Base-by-base conservation (phyloP, 2,888 invertebrate species). In the Antheraea yamamai region DNA sequence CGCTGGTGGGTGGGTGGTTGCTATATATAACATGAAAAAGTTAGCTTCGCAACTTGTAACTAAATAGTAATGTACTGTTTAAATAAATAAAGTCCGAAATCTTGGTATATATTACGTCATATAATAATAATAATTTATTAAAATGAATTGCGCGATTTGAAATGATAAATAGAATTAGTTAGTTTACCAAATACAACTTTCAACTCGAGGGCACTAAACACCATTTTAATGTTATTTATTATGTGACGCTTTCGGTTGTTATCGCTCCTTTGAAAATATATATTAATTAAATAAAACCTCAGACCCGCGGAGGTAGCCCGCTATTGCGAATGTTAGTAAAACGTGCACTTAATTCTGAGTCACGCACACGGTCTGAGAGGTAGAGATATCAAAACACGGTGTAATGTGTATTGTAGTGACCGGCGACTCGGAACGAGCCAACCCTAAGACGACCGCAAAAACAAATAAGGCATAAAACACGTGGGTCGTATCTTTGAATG, bases 291-390 rank as follows among this genome's bases (percentile, higher is more conserved):
- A 71, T 75, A 61, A 75, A 61, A 39, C 71, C 35, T 14, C 47
- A 14, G 72, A 61, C 72, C 72, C 47, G 61, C 23, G 71, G 74
- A 75, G 74, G 75, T 73, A 73, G 70, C 39, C 47, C 78, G 78
- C 76, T 74, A 78, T 79, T 82, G 80, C 79, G 78, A 79, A 61
- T 79, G 80, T 55, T 88, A 89, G 87, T 66, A 30, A 66, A 66
- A 88, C 87, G 88, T 82, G 83, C 84, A 84, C 87, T 89, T 87
- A 89, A 88, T 88, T 87, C 87, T 88, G 89, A 89, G 88, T 91
- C 91, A 91, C 86, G 89, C 85, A 80, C 82, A 80, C 82, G 82
- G 80, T 78, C 86, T 88, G 84, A 80, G 84, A 80, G 80, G 81
- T 81, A 86, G 84, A 86, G 47, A 47, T 47, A 47, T 86, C 83